A percentile compares a stretch with the other conserved stretches of the same genome.
phyloP scores from a whole-genome alignment of 2,113 vertebrate species.

The Tychaedon coryphoeus region DNA sequence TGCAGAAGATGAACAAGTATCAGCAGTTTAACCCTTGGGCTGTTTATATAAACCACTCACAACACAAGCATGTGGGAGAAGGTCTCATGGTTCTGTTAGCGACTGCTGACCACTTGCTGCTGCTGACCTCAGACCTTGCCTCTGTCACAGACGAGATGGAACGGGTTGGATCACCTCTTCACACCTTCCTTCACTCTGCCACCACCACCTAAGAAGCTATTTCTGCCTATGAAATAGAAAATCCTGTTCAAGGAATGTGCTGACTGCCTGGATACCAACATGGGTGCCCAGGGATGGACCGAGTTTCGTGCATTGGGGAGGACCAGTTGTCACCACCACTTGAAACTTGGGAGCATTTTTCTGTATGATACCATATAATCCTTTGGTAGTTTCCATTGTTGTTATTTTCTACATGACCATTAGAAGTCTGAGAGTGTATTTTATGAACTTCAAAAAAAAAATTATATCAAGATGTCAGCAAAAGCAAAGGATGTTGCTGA shows the following conservation, averaged over 20 bases:
- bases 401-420: conserved; percentile 47
- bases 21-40: conserved; percentile 79
- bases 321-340: neutral
- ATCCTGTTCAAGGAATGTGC: neutral
- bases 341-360: conserved; percentile 23
- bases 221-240: neutral
- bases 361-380: neutral
- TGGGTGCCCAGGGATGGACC: neutral
- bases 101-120: conserved; percentile 56
- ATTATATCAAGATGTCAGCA: conserved; percentile 45
- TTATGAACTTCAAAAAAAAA: conserved; percentile 35
- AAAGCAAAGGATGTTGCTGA: conserved; percentile 49
- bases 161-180: neutral
- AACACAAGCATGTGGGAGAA: neutral
- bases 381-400: conserved; percentile 28
- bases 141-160: neutral
- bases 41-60: neutral
- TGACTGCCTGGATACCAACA: neutral
- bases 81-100: neutral
- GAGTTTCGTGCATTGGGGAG: neutral
- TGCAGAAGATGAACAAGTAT: conserved; percentile 92
- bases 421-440: conserved; percentile 43
- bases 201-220: neutral
- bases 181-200: neutral
- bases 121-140: conserved; percentile 27